Percentiles rank a stretch among this genome's conserved stretches.
Conservation (phyloP, 2,113 vertebrate genomes). For the Antechinus stuartii region DNA sequence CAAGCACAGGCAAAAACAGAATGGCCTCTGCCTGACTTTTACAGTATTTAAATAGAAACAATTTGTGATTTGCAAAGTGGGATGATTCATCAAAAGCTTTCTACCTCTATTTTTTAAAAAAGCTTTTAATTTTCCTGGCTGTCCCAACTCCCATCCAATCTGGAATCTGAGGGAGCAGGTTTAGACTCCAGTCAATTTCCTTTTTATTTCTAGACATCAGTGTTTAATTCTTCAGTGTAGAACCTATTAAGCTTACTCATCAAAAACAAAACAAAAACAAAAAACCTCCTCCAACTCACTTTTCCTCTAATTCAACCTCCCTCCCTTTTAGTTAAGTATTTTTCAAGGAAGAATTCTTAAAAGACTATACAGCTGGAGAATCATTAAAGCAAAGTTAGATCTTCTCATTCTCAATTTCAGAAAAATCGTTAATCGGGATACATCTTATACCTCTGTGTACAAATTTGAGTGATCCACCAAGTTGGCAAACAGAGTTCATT, state of each 20-base stretch:
- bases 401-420: neutral
- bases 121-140: neutral
- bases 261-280: neutral
- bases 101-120: neutral
- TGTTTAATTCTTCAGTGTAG: neutral
- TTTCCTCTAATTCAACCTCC: neutral
- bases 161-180: neutral
- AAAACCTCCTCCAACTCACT: neutral
- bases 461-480: neutral
- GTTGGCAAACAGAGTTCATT: neutral
- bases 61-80: neutral
- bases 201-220: neutral
- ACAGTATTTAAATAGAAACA: neutral
- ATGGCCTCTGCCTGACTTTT: neutral
- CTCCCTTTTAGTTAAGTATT: neutral
- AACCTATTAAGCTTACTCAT: neutral
- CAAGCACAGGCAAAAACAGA: neutral
- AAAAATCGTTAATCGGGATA: neutral
- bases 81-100: neutral
- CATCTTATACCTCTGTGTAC: neutral
- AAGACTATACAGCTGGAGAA: neutral
- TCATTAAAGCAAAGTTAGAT: neutral
- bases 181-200: neutral
- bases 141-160: neutral
- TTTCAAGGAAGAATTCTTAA: neutral